Evolutionary conservation across 2,888 invertebrate genomes (phyloP).

Genomic region (Mystacides longicornis): DNA sequence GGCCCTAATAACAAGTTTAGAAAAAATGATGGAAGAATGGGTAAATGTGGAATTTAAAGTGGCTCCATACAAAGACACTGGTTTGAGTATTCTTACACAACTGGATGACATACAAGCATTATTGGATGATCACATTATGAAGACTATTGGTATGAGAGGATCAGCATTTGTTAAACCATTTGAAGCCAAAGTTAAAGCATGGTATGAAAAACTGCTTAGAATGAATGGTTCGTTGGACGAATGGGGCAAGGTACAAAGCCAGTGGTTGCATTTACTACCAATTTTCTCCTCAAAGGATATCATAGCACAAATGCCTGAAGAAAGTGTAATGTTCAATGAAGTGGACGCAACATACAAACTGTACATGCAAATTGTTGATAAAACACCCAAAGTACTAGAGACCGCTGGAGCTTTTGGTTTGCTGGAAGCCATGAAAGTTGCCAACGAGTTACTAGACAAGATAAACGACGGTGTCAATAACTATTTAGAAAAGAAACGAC

Average conservation of each 20-base stretch:
- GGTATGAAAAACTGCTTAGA: conserved; percentile 67
- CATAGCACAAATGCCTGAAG: conserved; percentile 78
- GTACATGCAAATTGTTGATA: conserved; percentile 55
- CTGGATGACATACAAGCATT: conserved; percentile 74
- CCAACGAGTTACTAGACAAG: conserved; percentile 63
- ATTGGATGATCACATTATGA: conserved; percentile 76
- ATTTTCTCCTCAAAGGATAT: conserved; percentile 85
- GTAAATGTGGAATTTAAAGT: conserved; percentile 64
- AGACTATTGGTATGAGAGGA: conserved; percentile 77
- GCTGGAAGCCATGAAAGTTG: conserved; percentile 61
- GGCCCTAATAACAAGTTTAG: conserved; percentile 61
- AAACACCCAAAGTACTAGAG: conserved; percentile 58
- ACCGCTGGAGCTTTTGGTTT: conserved; percentile 60
- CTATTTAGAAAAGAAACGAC: conserved; percentile 76
- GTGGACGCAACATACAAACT: conserved; percentile 62
- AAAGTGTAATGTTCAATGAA: conserved; percentile 68
- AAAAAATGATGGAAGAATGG: conserved; percentile 80
- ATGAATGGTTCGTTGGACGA: conserved; percentile 69
- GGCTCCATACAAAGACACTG: conserved; percentile 63
- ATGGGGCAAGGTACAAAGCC: conserved; percentile 79
- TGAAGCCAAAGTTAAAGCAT: conserved; percentile 58
- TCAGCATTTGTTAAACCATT: conserved; percentile 83
- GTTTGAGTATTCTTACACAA: conserved; percentile 60
- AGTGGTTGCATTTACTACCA: conserved; percentile 80
- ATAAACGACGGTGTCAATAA: conserved; percentile 77